phyloP scores from a whole-genome alignment of 2,113 vertebrate species.

The Sturnus vulgaris region DNA sequence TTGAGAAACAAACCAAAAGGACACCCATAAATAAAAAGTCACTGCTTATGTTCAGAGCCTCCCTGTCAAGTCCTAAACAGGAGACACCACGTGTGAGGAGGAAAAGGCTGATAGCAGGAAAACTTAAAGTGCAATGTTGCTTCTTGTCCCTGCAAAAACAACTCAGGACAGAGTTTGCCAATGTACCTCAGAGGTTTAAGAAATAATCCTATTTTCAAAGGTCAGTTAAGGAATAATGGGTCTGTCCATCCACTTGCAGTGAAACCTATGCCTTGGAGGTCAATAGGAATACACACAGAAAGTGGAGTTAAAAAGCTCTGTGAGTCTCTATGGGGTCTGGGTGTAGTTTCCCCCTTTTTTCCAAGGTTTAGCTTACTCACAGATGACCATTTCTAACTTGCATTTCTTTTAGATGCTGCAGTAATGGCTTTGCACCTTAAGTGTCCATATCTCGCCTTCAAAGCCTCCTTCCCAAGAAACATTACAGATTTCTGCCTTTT shows the following conservation, averaged over 20 bases:
- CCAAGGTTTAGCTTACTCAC: background rate
- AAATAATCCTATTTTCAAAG: slow-evolving; percentile 57
- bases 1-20: slow-evolving; percentile 1
- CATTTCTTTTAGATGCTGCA: background rate
- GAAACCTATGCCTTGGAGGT: background rate
- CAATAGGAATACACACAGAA: background rate
- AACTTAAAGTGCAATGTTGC: background rate
- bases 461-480: background rate
- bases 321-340: background rate
- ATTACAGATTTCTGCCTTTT: background rate
- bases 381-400: background rate
- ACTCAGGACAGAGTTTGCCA: slow-evolving; percentile 15
- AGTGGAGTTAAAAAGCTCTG: background rate
- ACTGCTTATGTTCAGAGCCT: background rate
- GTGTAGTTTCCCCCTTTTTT: background rate
- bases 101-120: background rate
- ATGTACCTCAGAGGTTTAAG: slow-evolving; percentile 47
- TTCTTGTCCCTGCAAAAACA: background rate
- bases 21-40: background rate
- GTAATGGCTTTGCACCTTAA: background rate
- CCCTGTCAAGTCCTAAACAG: background rate
- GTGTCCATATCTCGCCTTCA: background rate
- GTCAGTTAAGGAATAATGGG: slow-evolving; percentile 34
- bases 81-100: background rate
- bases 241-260: slow-evolving; percentile 5